phyloP scores from a whole-genome alignment of 37 sponge, comb jelly and placozoan species.

The Mnemiopsis leidyi region DNA sequence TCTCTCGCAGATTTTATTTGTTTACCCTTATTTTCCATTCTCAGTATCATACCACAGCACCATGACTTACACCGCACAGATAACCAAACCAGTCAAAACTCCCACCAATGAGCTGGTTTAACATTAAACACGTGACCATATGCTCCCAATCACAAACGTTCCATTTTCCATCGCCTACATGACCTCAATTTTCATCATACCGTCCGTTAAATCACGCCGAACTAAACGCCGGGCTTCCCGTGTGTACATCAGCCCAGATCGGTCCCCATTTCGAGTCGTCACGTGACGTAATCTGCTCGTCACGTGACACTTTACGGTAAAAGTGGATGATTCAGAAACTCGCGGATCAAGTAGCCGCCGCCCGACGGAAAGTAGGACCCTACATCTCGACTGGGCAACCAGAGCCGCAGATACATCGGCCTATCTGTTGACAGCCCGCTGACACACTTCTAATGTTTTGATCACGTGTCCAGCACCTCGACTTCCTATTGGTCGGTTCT shows the following conservation, averaged over 20 bases:
- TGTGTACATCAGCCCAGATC: neutral
- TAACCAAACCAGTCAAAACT: neutral
- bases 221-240: neutral
- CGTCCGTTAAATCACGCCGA: neutral
- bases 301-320: neutral
- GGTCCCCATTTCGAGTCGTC: neutral
- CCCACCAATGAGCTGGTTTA: neutral
- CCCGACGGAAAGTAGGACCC: neutral
- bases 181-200: neutral
- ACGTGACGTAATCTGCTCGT: neutral
- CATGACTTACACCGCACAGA: neutral
- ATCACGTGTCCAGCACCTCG: neutral
- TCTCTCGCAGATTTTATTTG: too few species aligned
- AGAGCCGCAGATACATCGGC: neutral
- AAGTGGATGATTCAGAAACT: neutral
- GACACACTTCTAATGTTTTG: constrained; percentile 7
- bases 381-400: neutral
- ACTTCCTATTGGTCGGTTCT: neutral
- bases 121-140: neutral
- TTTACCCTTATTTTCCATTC: too few species aligned
- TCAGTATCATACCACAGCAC: too few species aligned
- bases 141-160: neutral
- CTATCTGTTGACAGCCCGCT: constrained; percentile 10
- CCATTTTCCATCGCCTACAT: neutral
- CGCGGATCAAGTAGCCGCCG: neutral